These are phyloP conservation scores for Phytoseiulus persimilis DNA, from an alignment of 2,888 invertebrate genomes.

Conservation along the genomic window DNA sequence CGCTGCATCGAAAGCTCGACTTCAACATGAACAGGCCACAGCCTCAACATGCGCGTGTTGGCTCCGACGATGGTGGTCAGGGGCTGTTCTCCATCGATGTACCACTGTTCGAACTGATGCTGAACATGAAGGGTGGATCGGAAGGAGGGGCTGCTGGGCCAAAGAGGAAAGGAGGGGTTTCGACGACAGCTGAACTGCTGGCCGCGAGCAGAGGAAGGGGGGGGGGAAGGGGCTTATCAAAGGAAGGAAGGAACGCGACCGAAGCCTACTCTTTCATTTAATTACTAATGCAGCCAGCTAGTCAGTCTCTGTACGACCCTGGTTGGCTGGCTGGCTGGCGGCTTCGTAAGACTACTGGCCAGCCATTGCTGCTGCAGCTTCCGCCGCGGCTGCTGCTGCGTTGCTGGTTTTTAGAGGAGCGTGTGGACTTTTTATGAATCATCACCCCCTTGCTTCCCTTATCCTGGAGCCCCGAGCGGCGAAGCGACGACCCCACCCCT, in stretches of 20 bases:
- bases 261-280: background rate
- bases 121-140: background rate
- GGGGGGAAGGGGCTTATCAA: background rate
- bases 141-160: background rate
- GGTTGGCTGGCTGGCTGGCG: background rate
- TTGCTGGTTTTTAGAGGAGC: conserved; percentile 5
- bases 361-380: background rate
- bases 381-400: background rate
- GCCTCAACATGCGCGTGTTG: too few relatives aligned
- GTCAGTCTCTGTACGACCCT: background rate
- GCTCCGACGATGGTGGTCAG: too few relatives aligned
- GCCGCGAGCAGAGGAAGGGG: background rate
- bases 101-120: background rate
- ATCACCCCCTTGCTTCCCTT: background rate
- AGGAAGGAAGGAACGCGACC: background rate
- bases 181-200: background rate
- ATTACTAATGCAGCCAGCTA: background rate
- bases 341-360: background rate
- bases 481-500: background rate
- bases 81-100: background rate
- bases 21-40: too few relatives aligned
- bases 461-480: background rate
- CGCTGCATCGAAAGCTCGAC: too few relatives aligned
- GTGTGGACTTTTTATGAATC: conserved; percentile 5
- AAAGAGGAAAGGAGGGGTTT: background rate